These are phyloP conservation scores for Drosophila ananassae DNA, from an alignment of 1,140 invertebrate species.

Conservation along the genomic window DNA sequence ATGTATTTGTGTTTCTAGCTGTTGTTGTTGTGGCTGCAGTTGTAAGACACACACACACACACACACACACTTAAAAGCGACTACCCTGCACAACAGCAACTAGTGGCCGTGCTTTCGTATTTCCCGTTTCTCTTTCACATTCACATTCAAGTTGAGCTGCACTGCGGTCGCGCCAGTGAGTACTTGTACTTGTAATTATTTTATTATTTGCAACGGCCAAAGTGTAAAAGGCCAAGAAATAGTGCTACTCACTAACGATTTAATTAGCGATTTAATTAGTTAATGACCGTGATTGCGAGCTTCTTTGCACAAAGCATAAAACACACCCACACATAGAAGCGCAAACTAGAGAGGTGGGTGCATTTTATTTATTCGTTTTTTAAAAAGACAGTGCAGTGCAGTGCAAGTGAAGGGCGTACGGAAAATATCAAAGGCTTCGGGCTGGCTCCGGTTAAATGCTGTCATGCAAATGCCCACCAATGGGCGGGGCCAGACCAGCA, in stretches of 20 bases:
- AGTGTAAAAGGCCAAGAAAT: slow-evolving; percentile 13
- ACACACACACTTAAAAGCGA: background rate
- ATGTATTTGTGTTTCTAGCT: slow-evolving; percentile 18
- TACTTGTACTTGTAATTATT: slow-evolving; percentile 36
- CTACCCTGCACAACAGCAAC: slow-evolving; percentile 73
- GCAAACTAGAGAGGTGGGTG: background rate
- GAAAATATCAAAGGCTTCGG: slow-evolving; percentile 62
- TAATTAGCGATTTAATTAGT: slow-evolving; percentile 22
- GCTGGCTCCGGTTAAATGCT: slow-evolving; percentile 46
- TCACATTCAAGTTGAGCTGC: slow-evolving; percentile 40
- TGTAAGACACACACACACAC: slow-evolving; percentile 40
- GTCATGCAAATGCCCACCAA: slow-evolving; percentile 37
- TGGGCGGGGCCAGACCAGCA: slow-evolving; percentile 28
- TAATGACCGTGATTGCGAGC: slow-evolving; percentile 29
- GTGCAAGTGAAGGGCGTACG: slow-evolving; percentile 46
- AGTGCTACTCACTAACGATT: background rate
- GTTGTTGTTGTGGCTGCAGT: slow-evolving; percentile 47
- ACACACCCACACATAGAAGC: background rate
- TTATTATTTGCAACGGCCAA: background rate
- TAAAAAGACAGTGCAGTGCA: slow-evolving; percentile 5
- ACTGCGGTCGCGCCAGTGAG: slow-evolving; percentile 43
- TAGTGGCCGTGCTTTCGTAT: slow-evolving; percentile 66
- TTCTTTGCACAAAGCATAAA: background rate
- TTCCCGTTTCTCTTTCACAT: slow-evolving; percentile 45
- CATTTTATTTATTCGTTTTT: background rate